Evolutionary conservation across 2,797 vertebrate genomes (phyloP).

Genomic region (Leptoclinus maculatus): DNA sequence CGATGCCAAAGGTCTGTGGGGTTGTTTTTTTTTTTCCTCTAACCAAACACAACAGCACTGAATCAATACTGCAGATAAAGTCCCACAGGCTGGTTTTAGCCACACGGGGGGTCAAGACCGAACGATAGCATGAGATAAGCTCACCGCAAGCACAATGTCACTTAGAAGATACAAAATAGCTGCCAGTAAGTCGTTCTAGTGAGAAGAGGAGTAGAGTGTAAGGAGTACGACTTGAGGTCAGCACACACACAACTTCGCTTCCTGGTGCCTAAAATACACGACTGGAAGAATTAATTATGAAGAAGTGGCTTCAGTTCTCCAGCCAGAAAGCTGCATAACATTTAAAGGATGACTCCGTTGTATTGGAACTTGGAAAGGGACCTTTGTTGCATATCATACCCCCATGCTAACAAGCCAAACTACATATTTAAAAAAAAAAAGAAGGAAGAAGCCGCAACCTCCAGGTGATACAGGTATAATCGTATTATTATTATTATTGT

Average conservation of each 20-base stretch:
- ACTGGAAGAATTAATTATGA: neutral
- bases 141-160: neutral
- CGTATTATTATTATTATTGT: no score
- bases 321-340: neutral
- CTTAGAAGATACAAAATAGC: neutral
- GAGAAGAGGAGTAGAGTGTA: no score
- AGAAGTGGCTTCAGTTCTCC: neutral
- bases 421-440: neutral
- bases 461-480: neutral
- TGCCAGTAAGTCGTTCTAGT: neutral
- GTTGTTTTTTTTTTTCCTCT: neutral
- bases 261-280: neutral
- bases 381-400: neutral
- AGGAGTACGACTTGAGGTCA: neutral
- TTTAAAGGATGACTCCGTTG: neutral
- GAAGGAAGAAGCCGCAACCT: neutral
- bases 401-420: neutral
- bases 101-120: neutral
- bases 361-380: neutral
- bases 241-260: neutral
- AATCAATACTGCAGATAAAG: constrained; percentile 26
- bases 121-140: neutral
- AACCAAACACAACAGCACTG: constrained; percentile 20
- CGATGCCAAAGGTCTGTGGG: constrained; percentile 38
- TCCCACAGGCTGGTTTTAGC: neutral